Evolutionary conservation across 2,888 invertebrate genomes (phyloP).

Genomic region (Liodrosophila aerea): DNA sequence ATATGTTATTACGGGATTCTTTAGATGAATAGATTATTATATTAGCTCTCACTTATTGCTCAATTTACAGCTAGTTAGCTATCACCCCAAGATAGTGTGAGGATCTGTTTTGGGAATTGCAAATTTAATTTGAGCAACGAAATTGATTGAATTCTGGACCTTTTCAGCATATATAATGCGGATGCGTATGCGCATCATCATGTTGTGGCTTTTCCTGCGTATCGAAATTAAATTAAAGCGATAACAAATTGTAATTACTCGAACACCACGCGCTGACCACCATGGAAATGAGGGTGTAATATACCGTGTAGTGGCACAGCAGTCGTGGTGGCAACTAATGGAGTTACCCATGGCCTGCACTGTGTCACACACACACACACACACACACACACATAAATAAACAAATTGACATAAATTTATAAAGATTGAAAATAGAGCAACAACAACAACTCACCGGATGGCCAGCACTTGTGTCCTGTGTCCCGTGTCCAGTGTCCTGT

Average conservation of each 20-base stretch:
- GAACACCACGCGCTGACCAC: conserved; percentile 26
- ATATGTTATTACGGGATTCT: too few relatives aligned
- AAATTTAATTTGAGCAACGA: too few relatives aligned
- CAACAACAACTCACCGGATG: not conserved
- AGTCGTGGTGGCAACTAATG: conserved; percentile 51
- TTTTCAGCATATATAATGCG: not conserved
- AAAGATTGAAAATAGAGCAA: conserved; percentile 64
- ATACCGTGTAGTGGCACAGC: too few relatives aligned
- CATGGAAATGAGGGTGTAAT: too few relatives aligned
- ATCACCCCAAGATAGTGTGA: too few relatives aligned
- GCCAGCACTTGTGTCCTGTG: too few relatives aligned
- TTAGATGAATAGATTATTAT: too few relatives aligned
- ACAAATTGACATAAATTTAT: conserved; percentile 76
- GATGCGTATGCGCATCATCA: not conserved
- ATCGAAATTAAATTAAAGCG: conserved; percentile 71
- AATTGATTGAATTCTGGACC: too few relatives aligned
- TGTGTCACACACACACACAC: conserved; percentile 13
- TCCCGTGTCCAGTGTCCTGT: too few relatives aligned
- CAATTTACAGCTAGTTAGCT: too few relatives aligned
- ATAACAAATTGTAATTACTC: conserved; percentile 76
- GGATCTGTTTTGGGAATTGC: too few relatives aligned
- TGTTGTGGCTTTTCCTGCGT: conserved; percentile 21
- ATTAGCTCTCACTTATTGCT: too few relatives aligned
- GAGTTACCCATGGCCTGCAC: conserved; percentile 43
- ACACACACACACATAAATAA: conserved; percentile 57